Base-by-base conservation (phyloP, 1,140 invertebrate genomes). In the Apolygus lucorum region DNA sequence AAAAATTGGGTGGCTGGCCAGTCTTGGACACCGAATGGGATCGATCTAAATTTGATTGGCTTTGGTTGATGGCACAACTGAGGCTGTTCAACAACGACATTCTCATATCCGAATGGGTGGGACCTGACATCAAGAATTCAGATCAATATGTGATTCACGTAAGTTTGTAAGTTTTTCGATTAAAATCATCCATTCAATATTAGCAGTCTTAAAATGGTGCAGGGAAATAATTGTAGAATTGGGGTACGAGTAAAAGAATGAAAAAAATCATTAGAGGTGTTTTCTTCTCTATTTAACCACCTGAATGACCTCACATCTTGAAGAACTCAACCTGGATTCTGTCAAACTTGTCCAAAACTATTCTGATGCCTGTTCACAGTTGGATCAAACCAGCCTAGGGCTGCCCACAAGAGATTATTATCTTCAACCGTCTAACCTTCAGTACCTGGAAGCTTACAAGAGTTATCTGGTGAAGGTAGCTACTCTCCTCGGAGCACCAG, bases 61-160 rank as follows among this genome's bases (percentile, higher is more conserved):
- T 93, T 2, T 83, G 85, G 49, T 78, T 93, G 63, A 85, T 92
- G 74, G 90, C 88, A 2, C 85, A 87, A 66, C 76, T 96, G 11
- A 81, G 91, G 54, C 80, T 90, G 2, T 92, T 88, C 74, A 93
- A 94, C 78, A 93, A 93, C 72, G 90, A 93, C 73, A 87, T 90
- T 59, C 79, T 94, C 0, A 86, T 93, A 71, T 86, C 90, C 0
- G 86, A 93, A 76, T 92, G 89, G 88, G 88, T 95, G 54, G 90
- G 89, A 14, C 88, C 92, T 0, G 92, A 96, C 76, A 90, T 93
- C 26, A 92, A 92, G 76, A 92, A 95, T 79, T 92, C 92, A 0
- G 85, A 91, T 73, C 84, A 88, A 75, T 90, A 93, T 77, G 86
- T 94, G 1, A 90, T 95, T 73, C 91, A 94, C 80, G 86, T 88